phyloP scores from a whole-genome alignment of 37 sponge, comb jelly and placozoan species.

The Eunapius fragilis region DNA sequence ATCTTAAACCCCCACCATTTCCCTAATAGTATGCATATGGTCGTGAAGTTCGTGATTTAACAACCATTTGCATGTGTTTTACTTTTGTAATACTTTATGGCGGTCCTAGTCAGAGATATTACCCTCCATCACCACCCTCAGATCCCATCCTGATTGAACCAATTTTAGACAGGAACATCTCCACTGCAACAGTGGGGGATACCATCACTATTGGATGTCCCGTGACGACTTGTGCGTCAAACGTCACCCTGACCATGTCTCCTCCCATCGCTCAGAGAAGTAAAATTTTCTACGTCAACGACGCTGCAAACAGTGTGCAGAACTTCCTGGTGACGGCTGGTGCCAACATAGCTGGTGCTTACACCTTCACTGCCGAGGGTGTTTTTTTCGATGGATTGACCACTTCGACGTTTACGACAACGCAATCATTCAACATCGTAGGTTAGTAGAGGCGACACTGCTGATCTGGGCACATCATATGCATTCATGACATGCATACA shows the following conservation, averaged over 20 bases:
- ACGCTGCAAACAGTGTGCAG: neutral
- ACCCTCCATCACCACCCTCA: too few relatives aligned
- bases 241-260: neutral
- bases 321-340: neutral
- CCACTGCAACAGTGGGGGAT: neutral
- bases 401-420: neutral
- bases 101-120: too few relatives aligned
- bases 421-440: neutral
- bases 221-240: constrained; percentile 2
- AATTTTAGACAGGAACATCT: neutral
- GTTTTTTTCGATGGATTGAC: neutral
- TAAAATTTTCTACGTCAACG: neutral
- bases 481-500: neutral
- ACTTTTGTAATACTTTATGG: too few relatives aligned
- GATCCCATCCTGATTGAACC: neutral
- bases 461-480: too few relatives aligned
- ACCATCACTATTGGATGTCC: constrained; percentile 1
- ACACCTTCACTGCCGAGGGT: neutral
- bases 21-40: too few relatives aligned
- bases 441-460: too few relatives aligned
- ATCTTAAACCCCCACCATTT: too few relatives aligned
- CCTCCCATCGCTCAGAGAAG: neutral
- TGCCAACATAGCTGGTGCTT: neutral
- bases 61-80: too few relatives aligned
- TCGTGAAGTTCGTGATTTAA: too few relatives aligned